Evolutionary conservation across 1,140 invertebrate genomes (phyloP).

Genomic region (Phortica variegata): DNA sequence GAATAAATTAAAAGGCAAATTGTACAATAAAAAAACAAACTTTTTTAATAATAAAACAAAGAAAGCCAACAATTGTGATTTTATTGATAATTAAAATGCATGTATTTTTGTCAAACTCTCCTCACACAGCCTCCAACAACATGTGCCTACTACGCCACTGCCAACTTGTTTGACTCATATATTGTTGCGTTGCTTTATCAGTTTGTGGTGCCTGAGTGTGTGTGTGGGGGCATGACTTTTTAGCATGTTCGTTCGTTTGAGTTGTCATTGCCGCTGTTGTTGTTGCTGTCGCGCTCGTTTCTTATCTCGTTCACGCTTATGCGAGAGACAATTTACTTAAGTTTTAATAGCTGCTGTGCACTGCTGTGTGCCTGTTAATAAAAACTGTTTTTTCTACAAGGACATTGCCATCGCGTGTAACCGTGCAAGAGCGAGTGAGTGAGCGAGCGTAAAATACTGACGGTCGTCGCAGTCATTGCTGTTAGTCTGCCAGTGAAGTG

Average conservation of each 20-base stretch:
- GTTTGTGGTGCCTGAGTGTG: background rate
- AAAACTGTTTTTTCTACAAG: conserved; percentile 56
- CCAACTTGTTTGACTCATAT: too few species aligned
- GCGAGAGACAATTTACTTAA: too few species aligned
- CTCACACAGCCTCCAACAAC: too few species aligned
- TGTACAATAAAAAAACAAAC: too few species aligned
- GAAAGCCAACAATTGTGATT: too few species aligned
- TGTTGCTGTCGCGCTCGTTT: too few species aligned
- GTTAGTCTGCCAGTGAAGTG: background rate
- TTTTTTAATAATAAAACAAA: too few species aligned
- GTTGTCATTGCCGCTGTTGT: background rate
- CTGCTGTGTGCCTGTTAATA: conserved; percentile 34
- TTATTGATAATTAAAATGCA: background rate
- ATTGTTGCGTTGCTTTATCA: too few species aligned
- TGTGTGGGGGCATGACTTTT: background rate
- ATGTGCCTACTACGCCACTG: too few species aligned
- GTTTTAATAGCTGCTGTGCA: conserved; percentile 11
- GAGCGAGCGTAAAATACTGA: too few species aligned
- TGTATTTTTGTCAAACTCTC: background rate
- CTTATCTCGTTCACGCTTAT: too few species aligned
- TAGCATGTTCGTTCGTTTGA: background rate
- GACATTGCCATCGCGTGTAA: conserved; percentile 42
- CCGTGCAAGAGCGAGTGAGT: conserved; percentile 9
- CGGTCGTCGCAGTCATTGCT: background rate
- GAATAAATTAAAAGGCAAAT: too few species aligned